Evolutionary conservation across 2,797 vertebrate genomes (phyloP).

Genomic region (Tachyglossus aculeatus): DNA sequence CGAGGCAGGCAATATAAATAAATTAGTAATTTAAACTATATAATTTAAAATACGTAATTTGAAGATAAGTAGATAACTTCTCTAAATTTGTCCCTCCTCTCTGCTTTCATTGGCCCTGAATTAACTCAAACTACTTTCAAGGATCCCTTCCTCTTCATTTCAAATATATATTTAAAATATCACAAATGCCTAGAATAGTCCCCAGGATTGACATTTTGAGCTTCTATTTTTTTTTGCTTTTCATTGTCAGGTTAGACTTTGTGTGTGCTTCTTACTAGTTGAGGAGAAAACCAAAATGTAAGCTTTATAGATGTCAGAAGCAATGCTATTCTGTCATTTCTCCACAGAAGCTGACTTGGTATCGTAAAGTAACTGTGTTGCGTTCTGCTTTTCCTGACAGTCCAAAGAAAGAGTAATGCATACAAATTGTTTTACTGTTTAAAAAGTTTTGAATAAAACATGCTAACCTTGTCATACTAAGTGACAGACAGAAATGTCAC

Average conservation of each 20-base stretch:
- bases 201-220: neutral
- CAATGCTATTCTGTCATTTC: slow-evolving; percentile 43
- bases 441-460: slow-evolving; percentile 82
- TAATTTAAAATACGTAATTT: too few species aligned
- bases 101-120: too few species aligned
- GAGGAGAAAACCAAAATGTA: slow-evolving; percentile 38
- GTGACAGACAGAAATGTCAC: slow-evolving; percentile 82
- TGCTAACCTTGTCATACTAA: slow-evolving; percentile 80
- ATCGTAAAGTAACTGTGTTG: slow-evolving; percentile 58
- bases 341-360: slow-evolving; percentile 59
- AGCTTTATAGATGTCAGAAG: slow-evolving; percentile 52
- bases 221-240: neutral
- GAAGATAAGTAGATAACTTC: too few species aligned
- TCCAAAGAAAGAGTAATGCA: slow-evolving; percentile 68
- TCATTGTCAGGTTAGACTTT: neutral
- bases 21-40: too few species aligned
- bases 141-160: neutral
- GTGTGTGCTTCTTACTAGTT: slow-evolving; percentile 20
- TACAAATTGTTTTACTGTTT: slow-evolving; percentile 73
- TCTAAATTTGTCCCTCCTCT: too few species aligned
- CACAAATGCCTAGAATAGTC: neutral
- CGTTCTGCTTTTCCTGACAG: slow-evolving; percentile 62
- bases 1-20: too few species aligned
- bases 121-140: slow-evolving; percentile 14
- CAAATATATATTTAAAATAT: slow-evolving; percentile 26